Evolutionary conservation across 2,888 invertebrate genomes (phyloP).

Genomic region (Drosophila kanekoi): DNA sequence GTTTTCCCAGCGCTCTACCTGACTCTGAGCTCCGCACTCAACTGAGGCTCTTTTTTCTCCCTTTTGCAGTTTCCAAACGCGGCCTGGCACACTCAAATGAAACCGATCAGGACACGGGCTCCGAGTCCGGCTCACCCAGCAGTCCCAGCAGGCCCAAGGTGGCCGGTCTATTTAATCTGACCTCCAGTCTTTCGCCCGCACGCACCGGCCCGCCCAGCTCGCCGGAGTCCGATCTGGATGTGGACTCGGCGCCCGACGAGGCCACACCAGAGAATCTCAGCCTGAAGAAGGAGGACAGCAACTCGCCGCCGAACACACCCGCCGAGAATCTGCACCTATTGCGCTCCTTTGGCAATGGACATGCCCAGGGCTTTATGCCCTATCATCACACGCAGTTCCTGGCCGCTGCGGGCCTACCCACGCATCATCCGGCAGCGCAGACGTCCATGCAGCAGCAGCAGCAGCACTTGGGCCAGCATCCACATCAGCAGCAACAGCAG

Average conservation of each 20-base stretch:
- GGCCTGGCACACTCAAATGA: constrained; percentile 84
- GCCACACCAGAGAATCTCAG: constrained; percentile 93
- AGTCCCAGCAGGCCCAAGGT: constrained; percentile 83
- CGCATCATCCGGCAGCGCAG: constrained; percentile 70
- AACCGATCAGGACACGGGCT: constrained; percentile 85
- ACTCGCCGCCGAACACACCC: constrained; percentile 85
- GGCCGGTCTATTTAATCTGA: constrained; percentile 78
- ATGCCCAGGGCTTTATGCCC: constrained; percentile 85
- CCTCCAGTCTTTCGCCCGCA: constrained; percentile 83
- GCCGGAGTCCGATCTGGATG: constrained; percentile 85
- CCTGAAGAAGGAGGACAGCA: constrained; percentile 88
- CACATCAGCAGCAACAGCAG: constrained; percentile 75
- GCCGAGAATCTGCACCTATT: constrained; percentile 83
- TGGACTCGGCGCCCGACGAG: constrained; percentile 85
- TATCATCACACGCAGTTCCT: constrained; percentile 85
- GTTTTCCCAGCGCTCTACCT: constrained; percentile 59
- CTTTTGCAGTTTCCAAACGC: constrained; percentile 83
- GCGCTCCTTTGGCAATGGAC: constrained; percentile 81
- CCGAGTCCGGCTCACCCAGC: constrained; percentile 84
- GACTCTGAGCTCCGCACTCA: constrained; percentile 21
- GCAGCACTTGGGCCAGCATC: constrained; percentile 54
- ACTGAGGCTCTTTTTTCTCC: constrained; percentile 4
- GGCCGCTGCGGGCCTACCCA: constrained; percentile 77
- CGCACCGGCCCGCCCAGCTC: constrained; percentile 85
- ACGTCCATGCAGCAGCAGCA: constrained; percentile 64